Evolutionary conservation across 2,113 vertebrate species (phyloP).

Genomic region (Cricetomys ansorgei): DNA sequence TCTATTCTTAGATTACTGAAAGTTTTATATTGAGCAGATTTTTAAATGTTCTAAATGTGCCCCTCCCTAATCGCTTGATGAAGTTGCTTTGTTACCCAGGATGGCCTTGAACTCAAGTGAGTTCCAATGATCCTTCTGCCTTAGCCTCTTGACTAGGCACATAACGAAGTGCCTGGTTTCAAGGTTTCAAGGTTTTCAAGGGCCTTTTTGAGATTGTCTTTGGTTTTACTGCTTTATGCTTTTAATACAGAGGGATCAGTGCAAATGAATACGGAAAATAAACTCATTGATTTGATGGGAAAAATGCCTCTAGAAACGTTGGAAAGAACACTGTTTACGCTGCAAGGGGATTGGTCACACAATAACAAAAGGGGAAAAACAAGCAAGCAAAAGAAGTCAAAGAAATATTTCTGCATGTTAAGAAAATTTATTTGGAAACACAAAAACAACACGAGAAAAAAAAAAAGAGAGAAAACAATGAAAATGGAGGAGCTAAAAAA

Average conservation of each 20-base stretch:
- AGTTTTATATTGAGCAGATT: not conserved
- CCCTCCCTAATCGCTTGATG: not conserved
- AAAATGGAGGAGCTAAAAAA: not conserved
- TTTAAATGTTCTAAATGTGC: not conserved
- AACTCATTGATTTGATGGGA: not conserved
- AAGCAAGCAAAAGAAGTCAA: slow-evolving; percentile 35
- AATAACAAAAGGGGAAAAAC: slow-evolving; percentile 14
- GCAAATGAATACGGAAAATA: not conserved
- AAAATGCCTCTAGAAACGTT: not conserved
- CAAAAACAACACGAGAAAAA: not conserved
- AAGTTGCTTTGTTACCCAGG: not conserved
- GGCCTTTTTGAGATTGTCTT: not conserved
- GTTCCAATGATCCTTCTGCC: not conserved
- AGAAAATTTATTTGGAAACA: not conserved
- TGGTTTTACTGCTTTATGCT: not conserved
- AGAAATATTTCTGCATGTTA: not conserved
- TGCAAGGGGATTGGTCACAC: not conserved
- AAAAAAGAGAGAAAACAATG: not conserved
- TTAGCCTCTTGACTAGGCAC: not conserved
- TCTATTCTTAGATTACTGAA: not conserved
- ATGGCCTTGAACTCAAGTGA: not conserved
- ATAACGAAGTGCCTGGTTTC: not conserved
- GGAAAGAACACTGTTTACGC: not conserved
- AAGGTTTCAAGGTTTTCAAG: not conserved
- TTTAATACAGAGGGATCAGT: slow-evolving; percentile 9